These are phyloP conservation scores for Phyllopteryx taeniolatus DNA, from an alignment of 2,113 vertebrate genomes.

Conservation along the genomic window DNA sequence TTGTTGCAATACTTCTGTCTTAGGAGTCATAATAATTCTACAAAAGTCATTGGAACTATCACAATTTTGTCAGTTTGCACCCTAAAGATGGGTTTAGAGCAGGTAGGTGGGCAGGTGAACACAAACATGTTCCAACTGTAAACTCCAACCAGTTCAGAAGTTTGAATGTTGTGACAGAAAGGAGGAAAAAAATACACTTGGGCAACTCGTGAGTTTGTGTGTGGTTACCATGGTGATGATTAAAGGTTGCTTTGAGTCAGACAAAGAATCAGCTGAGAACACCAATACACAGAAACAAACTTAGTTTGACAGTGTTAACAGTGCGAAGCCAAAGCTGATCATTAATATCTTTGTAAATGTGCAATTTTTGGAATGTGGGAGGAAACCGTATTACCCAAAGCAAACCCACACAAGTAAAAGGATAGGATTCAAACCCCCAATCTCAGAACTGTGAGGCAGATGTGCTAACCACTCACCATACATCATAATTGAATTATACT, in stretches of 20 bases:
- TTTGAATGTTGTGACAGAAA: neutral
- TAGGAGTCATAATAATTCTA: slow-evolving; percentile 3
- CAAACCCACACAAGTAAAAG: too few relatives aligned
- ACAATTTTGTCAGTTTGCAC: neutral
- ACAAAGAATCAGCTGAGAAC: neutral
- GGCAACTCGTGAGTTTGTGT: neutral
- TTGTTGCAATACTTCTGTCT: slow-evolving; percentile 40
- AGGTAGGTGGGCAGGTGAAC: neutral
- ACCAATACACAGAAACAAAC: neutral
- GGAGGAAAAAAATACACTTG: neutral
- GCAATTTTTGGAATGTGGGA: neutral
- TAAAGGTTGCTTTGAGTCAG: neutral
- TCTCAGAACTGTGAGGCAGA: too few relatives aligned
- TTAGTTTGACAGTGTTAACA: neutral
- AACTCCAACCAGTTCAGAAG: neutral
- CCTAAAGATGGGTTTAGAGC: neutral
- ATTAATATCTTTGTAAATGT: neutral
- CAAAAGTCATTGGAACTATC: neutral
- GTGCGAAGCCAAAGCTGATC: neutral
- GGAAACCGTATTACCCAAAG: too few relatives aligned
- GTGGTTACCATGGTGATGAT: neutral
- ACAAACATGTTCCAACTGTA: neutral
- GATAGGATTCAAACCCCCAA: too few relatives aligned
- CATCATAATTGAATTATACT: too few relatives aligned
- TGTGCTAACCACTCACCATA: too few relatives aligned